Conservation (phyloP, 2,113 vertebrate species). For the Melanerpes formicivorus region DNA sequence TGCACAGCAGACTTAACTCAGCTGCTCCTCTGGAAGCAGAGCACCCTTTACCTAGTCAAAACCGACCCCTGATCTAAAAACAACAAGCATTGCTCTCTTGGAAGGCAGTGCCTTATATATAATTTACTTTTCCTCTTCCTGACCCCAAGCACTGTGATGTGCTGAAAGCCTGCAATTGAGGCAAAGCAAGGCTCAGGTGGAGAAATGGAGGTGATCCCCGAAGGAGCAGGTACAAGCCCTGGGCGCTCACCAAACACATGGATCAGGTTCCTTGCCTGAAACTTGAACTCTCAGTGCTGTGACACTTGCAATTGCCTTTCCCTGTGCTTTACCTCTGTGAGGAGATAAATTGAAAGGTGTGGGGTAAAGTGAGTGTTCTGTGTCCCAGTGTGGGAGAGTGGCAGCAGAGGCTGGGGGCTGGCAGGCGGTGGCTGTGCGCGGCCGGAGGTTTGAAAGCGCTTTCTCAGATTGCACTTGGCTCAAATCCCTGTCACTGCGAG, state of each 20-base stretch:
- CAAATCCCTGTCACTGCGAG: not conserved
- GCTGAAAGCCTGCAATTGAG: not conserved
- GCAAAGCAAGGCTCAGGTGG: not conserved
- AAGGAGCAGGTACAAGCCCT: not conserved
- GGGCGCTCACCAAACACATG: accelerated
- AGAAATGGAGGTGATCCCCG: not conserved
- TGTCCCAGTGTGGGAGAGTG: accelerated
- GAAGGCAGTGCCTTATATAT: not conserved
- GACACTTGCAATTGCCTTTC: not conserved
- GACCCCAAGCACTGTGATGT: not conserved
- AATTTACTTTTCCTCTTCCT: not conserved
- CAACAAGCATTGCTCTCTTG: not conserved
- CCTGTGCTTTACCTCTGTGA: not conserved
- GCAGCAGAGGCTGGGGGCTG: accelerated
- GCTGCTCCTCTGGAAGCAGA: slow-evolving; percentile 26
- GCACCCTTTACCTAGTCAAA: not conserved
- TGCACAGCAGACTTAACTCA: slow-evolving; percentile 24
- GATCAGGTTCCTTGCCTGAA: not conserved
- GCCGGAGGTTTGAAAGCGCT: accelerated
- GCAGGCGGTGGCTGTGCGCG: accelerated
- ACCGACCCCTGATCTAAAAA: not conserved
- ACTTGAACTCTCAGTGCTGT: not conserved
- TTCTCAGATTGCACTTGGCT: not conserved
- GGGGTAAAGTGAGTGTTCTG: not conserved
- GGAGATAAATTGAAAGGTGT: accelerated